phyloP scores from a whole-genome alignment of 1,140 invertebrate species.

The Lethrus apterus region DNA sequence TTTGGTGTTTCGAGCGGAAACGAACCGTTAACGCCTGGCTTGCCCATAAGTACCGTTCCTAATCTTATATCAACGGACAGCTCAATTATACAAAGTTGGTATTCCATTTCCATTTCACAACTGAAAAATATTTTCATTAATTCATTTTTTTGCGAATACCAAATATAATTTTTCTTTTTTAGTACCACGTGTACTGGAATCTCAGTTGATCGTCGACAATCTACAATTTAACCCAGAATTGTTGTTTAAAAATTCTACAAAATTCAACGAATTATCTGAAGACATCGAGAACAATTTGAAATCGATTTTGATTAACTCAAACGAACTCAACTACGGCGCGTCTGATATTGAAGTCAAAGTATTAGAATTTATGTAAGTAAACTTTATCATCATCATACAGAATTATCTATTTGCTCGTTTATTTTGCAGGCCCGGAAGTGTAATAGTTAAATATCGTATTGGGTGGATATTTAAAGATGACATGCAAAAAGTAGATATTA shows the following conservation, averaged over 20 bases:
- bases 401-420: conserved; percentile 11
- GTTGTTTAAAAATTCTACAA: conserved; percentile 50
- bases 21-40: conserved; percentile 34
- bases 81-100: conserved; percentile 33
- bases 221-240: conserved; percentile 53
- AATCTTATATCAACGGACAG: conserved; percentile 45
- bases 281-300: conserved; percentile 53
- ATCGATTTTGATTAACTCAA: conserved; percentile 46
- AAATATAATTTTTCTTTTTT: conserved; percentile 32
- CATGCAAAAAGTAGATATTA: conserved; percentile 43
- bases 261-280: conserved; percentile 51
- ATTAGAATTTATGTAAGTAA: conserved; percentile 51
- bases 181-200: conserved; percentile 61
- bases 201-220: conserved; percentile 58
- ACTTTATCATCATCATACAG: not conserved
- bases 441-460: conserved; percentile 55
- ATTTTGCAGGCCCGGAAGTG: conserved; percentile 52
- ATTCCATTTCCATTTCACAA: no score
- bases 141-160: conserved; percentile 3
- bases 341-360: conserved; percentile 54
- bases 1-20: conserved; percentile 21
- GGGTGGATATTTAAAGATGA: conserved; percentile 52
- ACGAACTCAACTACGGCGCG: conserved; percentile 45
- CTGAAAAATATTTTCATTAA: no score
- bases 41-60: conserved; percentile 43